Base-by-base conservation (phyloP, 1,140 invertebrate species). In the Drosophila leontia region DNA sequence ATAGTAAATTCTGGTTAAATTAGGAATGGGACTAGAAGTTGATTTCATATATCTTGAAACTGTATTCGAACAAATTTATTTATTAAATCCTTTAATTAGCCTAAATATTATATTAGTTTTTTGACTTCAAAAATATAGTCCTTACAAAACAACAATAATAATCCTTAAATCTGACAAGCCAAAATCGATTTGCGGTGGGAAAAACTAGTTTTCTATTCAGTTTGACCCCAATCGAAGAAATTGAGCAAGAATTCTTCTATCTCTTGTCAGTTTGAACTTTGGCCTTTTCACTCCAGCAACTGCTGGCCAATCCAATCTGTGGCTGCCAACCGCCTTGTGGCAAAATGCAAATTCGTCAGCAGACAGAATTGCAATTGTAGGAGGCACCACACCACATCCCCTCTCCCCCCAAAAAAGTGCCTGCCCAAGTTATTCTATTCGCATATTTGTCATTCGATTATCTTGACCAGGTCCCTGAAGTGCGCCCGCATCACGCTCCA, bases 401-500 rank as follows among this genome's bases (percentile, higher is more conserved):
- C 23, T 15, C 8, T 26, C 8, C 17, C 17, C 11, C 47, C 9
- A 11, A 17, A 64, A 35, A 56, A n/a, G 13, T 39, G 11, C 50
- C 32, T 17, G 17, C 11, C 39, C 23, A 75, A 56, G 17, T 57
- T 34, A 75, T 55, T 57, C 29, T n/a, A 32, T 41, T 50, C 34
- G 48, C 45, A 59, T 51, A 48, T 76, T 77, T 48, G 76, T 55
- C 41, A 67, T 83, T 93, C 51, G 23, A 41, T 60, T 63, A 56
- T 56, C 8, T 19, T 15, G 35, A 61, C 15, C 94, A 94, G 95
- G 93, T 95, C 94, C 15, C 91, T 95, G 48, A 94, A 94, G 88
- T 98, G 97, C 93, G 96, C 97, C 9, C 94, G 98, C 68, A 98
- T 98, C 72, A 97, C 97, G 6, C 94, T 99, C 58, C 98, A 99